phyloP scores from a whole-genome alignment of 2,113 vertebrate genomes.

The Coptodon rendalli region DNA sequence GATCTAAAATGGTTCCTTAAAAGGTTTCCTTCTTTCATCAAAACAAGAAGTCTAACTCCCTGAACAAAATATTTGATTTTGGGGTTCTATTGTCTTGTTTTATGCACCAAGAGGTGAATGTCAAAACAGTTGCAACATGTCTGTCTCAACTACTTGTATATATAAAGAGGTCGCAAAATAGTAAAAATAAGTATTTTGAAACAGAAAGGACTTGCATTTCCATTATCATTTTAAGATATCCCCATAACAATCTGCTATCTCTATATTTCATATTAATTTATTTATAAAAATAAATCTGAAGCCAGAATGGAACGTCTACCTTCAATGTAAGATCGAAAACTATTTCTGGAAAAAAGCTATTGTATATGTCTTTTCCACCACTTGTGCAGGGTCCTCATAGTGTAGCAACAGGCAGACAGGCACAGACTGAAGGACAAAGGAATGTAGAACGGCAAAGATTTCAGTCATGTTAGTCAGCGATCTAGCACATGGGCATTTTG shows the following conservation, averaged over 20 bases:
- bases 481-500: conserved; percentile 45
- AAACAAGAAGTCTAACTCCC: background rate
- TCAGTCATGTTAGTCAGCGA: conserved; percentile 27
- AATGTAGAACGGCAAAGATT: conserved; percentile 32
- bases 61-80: background rate
- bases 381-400: background rate
- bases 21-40: background rate
- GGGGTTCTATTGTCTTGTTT: background rate
- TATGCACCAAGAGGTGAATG: background rate
- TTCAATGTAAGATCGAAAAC: background rate
- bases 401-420: background rate
- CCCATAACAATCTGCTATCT: background rate
- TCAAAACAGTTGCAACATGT: background rate
- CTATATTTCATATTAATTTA: background rate
- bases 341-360: background rate
- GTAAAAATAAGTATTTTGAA: background rate
- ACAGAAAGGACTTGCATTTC: background rate
- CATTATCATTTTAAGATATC: conserved; percentile 5
- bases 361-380: background rate
- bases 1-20: background rate
- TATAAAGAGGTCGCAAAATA: background rate
- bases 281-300: background rate
- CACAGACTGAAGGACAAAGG: background rate
- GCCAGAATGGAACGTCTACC: background rate
- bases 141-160: background rate